Evolutionary conservation across 2,888 invertebrate genomes (phyloP), one percentile per base, ranked within the genome.

Genomic region (Lithophane semibrunnea): DNA sequence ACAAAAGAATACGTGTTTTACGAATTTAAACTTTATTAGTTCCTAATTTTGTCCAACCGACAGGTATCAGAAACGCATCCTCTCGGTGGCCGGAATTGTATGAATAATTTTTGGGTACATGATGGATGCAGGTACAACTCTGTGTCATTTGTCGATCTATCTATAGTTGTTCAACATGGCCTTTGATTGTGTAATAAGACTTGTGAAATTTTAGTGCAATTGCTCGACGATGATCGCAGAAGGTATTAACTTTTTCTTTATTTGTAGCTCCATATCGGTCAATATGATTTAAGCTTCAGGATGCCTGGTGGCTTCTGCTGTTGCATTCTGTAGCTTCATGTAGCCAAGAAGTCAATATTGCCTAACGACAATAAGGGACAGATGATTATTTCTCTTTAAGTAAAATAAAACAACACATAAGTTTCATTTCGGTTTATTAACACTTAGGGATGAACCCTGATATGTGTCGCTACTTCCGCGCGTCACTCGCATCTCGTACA

Each of bases 371-470:
- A 1, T 49, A 29, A 7, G 8, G 7, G 16, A 47, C 47, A 37
- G 37, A 37, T 37, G 37, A 4, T 37, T 37, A 37, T 37, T 54
- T n/a, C 24, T 68, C 29, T 21, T 24, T 18, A 0, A 21, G 70
- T 42, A 80, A 91, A 95, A 95, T 94, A 92, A 96, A 95, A 96
- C 94, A 92, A 93, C 87, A 86, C 77, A 90, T 86, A 69, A 67
- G 84, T 90, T 95, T 94, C 91, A 88, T 93, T 93, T 95, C 90
- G 89, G 90, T 96, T 96, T 96, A 96, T 95, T 96, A 95, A 95
- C 95, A 95, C 94, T 90, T 94, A 95, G 95, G 95, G 96, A 88
- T 86, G 80, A 84, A 92, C 96, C 96, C 96, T 95, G 96, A 96
- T 96, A 96, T 96, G 95, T 95, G 94, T 95, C 90, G 91, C 95